These are phyloP conservation scores for Gadopsis bispinosus DNA, from an alignment of 2,797 vertebrate genomes.

Conservation along the genomic window DNA sequence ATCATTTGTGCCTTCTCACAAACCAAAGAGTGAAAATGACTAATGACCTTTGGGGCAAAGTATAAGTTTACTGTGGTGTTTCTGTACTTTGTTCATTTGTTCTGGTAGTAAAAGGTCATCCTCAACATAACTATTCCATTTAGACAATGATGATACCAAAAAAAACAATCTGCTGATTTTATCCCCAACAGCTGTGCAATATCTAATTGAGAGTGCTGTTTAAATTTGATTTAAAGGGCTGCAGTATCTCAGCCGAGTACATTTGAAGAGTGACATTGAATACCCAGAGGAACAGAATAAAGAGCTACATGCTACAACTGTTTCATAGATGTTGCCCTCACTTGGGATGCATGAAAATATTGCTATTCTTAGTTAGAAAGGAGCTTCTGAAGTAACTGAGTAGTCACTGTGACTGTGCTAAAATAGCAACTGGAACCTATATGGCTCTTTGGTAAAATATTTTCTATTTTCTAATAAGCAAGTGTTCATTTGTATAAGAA, in stretches of 20 bases:
- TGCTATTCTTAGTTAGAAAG: slow-evolving; percentile 57
- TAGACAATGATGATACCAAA: slow-evolving; percentile 50
- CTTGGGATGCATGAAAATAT: slow-evolving; percentile 67
- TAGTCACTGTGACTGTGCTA: slow-evolving; percentile 33
- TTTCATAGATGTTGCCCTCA: slow-evolving; percentile 70
- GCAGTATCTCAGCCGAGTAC: slow-evolving; percentile 60
- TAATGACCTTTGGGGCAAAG: slow-evolving; percentile 55
- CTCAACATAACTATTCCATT: slow-evolving; percentile 59
- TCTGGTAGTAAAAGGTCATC: slow-evolving; percentile 62
- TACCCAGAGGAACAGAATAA: slow-evolving; percentile 72
- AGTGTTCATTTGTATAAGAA: slow-evolving; percentile 14
- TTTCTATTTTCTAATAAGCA: slow-evolving; percentile 15
- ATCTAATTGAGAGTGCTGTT: slow-evolving; percentile 72
- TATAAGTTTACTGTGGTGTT: slow-evolving; percentile 42
- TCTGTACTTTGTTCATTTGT: slow-evolving; percentile 57
- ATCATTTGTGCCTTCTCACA: slow-evolving; percentile 58
- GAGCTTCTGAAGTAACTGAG: slow-evolving; percentile 37
- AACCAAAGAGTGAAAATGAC: slow-evolving; percentile 52
- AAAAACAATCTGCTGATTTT: slow-evolving; percentile 43
- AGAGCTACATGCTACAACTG: slow-evolving; percentile 61
- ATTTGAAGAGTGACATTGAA: slow-evolving; percentile 71
- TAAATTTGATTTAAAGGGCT: slow-evolving; percentile 78
- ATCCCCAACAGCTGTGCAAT: slow-evolving; percentile 58
- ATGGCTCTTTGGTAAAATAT: slow-evolving; percentile 24
- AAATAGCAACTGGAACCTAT: slow-evolving; percentile 41